Evolutionary conservation across 2,797 vertebrate genomes (phyloP), one percentile per base, ranked within the genome.

Genomic region (Euthynnus affinis): DNA sequence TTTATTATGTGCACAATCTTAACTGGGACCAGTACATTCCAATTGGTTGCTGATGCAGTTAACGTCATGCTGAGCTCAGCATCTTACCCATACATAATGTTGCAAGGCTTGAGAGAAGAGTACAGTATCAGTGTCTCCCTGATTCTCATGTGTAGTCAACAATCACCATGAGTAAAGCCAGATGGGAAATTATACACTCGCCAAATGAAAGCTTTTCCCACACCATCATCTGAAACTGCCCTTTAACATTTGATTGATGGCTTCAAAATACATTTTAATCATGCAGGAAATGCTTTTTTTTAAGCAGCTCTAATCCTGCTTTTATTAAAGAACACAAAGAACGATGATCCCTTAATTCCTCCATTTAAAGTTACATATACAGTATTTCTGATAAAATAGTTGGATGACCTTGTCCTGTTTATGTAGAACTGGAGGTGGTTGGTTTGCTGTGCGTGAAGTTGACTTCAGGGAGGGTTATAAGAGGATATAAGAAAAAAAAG

Each of bases 61-160:
- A 83, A 76, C 63, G 46, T 59, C 76, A 78, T 64, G 81, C 83
- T 87, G 85, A 89, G 82, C 59, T 91, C 84, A 86, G 84, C 88
- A 81, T 69, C 74, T 53, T 73, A 66, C 25, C 18, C 0, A 12
- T 64, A 65, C 40, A 61, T 52, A 56, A 69, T 57, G 66, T 63
- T 76, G 70, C 7, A 0, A 65, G 60, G 46, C 65, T 48, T 61
- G 37, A 85, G 27, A 71, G 70, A 58, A 9, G 51, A 59, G 52
- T 52, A 64, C 34, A 32, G 7, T 23, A 42, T 29, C 27, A 29
- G 27, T 3, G 3, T 52, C 27, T 20, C 52, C 62, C 37, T 67
- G 70, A 83, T 81, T 76, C 34, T 78, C 73, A 77, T 65, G 67
- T 48, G 56, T 15, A 73, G 52, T 58, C 69, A 63, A 42, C 12